Conservation (phyloP, 2,113 vertebrate species). For the Sceloporus tristichus region DNA sequence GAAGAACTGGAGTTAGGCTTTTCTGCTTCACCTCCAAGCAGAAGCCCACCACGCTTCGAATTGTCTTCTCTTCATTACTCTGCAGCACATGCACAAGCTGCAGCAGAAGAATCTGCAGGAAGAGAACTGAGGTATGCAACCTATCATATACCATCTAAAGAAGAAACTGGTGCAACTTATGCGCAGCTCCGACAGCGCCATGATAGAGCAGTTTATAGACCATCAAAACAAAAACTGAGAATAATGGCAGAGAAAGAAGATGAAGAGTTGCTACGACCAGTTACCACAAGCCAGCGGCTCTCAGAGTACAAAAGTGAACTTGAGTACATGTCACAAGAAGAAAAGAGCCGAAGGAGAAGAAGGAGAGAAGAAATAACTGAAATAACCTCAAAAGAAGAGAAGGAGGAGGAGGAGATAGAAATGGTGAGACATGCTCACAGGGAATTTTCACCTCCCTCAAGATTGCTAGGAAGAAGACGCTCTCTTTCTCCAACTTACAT, state of each 20-base stretch:
- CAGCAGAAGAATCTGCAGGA: slow-evolving; percentile 80
- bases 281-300: slow-evolving; percentile 83
- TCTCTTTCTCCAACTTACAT: slow-evolving; percentile 95
- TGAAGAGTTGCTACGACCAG: slow-evolving; percentile 92
- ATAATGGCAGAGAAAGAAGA: slow-evolving; percentile 93
- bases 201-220: slow-evolving; percentile 85
- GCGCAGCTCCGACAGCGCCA: slow-evolving; percentile 90
- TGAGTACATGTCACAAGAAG: slow-evolving; percentile 89
- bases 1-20: slow-evolving; percentile 94
- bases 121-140: slow-evolving; percentile 85
- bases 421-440: slow-evolving; percentile 77
- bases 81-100: slow-evolving; percentile 79
- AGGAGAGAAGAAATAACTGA: slow-evolving; percentile 83
- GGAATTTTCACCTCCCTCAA: slow-evolving; percentile 80
- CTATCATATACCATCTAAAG: slow-evolving; percentile 91
- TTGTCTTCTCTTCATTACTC: slow-evolving; percentile 89
- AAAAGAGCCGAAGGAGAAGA: slow-evolving; percentile 82
- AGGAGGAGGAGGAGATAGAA: slow-evolving; percentile 82
- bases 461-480: slow-evolving; percentile 89
- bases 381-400: slow-evolving; percentile 76
- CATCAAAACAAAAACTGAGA: slow-evolving; percentile 87
- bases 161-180: slow-evolving; percentile 88
- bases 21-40: slow-evolving; percentile 93
- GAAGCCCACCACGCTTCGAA: slow-evolving; percentile 94
- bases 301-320: slow-evolving; percentile 90